Base-by-base conservation (phyloP, 2,888 invertebrate species). In the Nemotelus nigrinus region DNA sequence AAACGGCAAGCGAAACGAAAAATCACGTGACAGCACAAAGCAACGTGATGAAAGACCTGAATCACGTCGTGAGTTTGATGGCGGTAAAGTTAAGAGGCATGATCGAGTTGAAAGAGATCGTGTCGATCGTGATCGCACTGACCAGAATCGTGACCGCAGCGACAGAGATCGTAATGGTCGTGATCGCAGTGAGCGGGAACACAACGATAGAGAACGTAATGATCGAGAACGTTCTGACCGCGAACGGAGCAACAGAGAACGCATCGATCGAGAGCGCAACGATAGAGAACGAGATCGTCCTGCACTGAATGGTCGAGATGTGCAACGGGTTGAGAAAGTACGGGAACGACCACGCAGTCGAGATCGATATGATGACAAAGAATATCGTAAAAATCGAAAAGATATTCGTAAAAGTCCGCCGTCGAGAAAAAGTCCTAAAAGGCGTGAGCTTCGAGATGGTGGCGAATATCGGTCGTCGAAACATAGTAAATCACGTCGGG, bases 391-490 rank as follows among this genome's bases (percentile, higher is more conserved):
- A 25, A 25, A 25, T 25, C 25, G 25, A 25, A 25, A 25, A 25
- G 25, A 25, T 25, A 25, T 25, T 25, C 25, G 25, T 25, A 25
- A 25, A 25, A 71, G 57, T 71, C 71, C 55, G 2, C 25, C 63
- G 5, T 43, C 5, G 39, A 39, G 63, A 43, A 39, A 43, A 39
- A 63, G 63, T 63, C 43, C 63, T 43, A 63, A 5, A 3, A 39
- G 63, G 8, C 63, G 43, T 1, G 43, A 44, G 39, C 39, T 50
- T 8, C 45, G 68, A 47, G 53, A 68, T 10, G 50, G 47, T 5
- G 68, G 53, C 53, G 68, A 68, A 5, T 43, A 71, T 55, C 71
- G 71, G 25, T 41, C 71, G 57, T 45, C 71, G 5, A 44, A 55
- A 41, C 55, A 71, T 2, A 25, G 25, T 25, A 71, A 71, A 53